phyloP scores from a whole-genome alignment of 2,797 vertebrate genomes.

The Buceros bicornis region DNA sequence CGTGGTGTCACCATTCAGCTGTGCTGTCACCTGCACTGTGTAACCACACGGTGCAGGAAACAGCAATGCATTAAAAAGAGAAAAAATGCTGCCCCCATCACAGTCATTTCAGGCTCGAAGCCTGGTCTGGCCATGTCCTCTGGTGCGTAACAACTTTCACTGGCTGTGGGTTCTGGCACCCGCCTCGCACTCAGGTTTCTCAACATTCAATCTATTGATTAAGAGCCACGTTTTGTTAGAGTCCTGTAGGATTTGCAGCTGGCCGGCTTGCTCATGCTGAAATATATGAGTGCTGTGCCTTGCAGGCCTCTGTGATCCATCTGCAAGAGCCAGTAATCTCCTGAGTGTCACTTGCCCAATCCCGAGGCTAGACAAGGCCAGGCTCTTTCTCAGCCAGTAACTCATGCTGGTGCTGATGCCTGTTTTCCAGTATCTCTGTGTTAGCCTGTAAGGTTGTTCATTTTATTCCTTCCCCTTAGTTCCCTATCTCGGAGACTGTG shows the following conservation, averaged over 20 bases:
- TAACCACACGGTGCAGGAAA: constrained; percentile 49
- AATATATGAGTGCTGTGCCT: neutral
- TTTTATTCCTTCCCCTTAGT: neutral
- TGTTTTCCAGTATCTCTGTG: neutral
- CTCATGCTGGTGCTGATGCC: neutral
- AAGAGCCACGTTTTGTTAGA: neutral
- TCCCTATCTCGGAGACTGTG: neutral
- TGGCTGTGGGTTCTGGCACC: constrained; percentile 47
- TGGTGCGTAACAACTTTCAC: constrained; percentile 59
- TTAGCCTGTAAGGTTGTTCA: neutral
- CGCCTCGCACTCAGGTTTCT: neutral
- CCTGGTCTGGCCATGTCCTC: constrained; percentile 9
- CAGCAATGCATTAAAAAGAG: constrained; percentile 35
- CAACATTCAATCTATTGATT: neutral
- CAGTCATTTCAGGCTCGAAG: constrained; percentile 63
- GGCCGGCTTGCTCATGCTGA: neutral
- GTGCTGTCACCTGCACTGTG: constrained; percentile 29
- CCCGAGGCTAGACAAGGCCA: neutral
- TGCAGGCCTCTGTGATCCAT: neutral
- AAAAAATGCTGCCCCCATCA: neutral
- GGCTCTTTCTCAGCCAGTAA: neutral
- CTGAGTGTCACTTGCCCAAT: neutral
- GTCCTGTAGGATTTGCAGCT: neutral
- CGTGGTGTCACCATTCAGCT: constrained; percentile 41
- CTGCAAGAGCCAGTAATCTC: neutral